Conservation (phyloP, 2,797 vertebrate genomes). For the Leuciscus waleckii region DNA sequence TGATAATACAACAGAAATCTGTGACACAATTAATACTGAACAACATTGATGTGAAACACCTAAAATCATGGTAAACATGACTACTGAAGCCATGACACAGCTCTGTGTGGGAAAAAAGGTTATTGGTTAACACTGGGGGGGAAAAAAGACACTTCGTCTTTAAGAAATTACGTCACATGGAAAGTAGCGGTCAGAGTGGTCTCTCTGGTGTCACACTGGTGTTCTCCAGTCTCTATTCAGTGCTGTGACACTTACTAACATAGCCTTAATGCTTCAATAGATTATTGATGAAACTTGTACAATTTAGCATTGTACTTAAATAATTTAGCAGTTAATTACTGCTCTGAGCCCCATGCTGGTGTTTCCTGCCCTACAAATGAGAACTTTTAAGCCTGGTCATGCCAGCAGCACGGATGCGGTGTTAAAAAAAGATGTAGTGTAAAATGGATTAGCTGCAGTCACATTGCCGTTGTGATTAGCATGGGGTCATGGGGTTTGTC, state of each 20-base stretch:
- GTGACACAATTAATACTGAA: too few species aligned
- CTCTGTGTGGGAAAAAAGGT: background rate
- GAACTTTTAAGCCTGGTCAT: conserved; percentile 29
- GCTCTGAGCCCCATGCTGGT: conserved; percentile 42
- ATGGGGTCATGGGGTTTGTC: conserved; percentile 47
- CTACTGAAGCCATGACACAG: too few species aligned
- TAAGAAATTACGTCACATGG: conserved; percentile 11
- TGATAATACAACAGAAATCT: too few species aligned
- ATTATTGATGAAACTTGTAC: conserved; percentile 57
- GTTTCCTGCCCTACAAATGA: conserved; percentile 55
- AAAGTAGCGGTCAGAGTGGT: background rate
- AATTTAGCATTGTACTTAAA: conserved; percentile 55
- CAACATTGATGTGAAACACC: too few species aligned
- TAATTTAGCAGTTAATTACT: conserved; percentile 64
- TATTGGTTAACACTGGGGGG: background rate
- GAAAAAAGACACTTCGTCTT: background rate
- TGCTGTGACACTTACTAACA: conserved; percentile 26
- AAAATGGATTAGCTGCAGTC: conserved; percentile 55
- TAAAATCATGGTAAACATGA: too few species aligned
- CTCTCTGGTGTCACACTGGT: conserved; percentile 13
- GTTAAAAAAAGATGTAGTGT: conserved; percentile 45
- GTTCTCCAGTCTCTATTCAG: conserved; percentile 22
- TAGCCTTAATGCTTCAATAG: conserved; percentile 55
- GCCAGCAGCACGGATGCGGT: conserved; percentile 27
- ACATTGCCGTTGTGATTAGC: conserved; percentile 39